These are phyloP conservation scores for Neuroterus valhalla DNA, from an alignment of 1,140 invertebrate genomes.

Conservation along the genomic window DNA sequence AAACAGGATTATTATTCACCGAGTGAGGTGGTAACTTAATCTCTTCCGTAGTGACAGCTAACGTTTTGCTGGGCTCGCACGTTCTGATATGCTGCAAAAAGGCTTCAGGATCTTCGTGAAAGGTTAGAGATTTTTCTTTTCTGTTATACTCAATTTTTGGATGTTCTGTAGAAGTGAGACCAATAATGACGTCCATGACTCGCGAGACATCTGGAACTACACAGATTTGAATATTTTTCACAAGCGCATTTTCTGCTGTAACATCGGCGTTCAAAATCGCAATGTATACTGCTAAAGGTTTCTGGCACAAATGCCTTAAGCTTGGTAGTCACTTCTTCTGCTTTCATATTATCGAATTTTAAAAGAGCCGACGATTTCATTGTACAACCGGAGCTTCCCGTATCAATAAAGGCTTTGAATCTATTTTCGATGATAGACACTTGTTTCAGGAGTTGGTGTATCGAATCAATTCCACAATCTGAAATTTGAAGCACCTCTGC, in stretches of 20 bases:
- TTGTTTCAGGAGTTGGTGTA: not conserved
- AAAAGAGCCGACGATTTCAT: slow-evolving; percentile 12
- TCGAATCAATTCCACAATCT: not conserved
- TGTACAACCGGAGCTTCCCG: slow-evolving; percentile 25
- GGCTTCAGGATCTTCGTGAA: not conserved
- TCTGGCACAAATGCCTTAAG: not conserved
- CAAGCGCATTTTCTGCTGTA: not conserved
- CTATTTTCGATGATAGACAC: not conserved
- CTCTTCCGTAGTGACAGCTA: not conserved
- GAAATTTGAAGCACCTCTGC: not conserved
- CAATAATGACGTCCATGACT: slow-evolving; percentile 5
- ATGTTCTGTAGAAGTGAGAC: slow-evolving; percentile 15
- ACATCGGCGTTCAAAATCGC: not conserved
- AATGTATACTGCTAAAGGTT: not conserved
- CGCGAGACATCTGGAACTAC: slow-evolving; percentile 13
- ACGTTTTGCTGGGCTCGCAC: not conserved
- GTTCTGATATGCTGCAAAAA: not conserved
- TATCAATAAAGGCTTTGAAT: slow-evolving; percentile 17
- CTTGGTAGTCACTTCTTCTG: not conserved
- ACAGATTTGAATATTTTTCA: slow-evolving; percentile 9
- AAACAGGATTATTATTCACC: not conserved
- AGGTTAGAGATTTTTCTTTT: not conserved
- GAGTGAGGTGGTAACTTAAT: not conserved
- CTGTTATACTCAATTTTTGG: not conserved
- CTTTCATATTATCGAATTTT: not conserved